Evolutionary conservation across 1,140 invertebrate species (phyloP).

Genomic region (Lerema accius): DNA sequence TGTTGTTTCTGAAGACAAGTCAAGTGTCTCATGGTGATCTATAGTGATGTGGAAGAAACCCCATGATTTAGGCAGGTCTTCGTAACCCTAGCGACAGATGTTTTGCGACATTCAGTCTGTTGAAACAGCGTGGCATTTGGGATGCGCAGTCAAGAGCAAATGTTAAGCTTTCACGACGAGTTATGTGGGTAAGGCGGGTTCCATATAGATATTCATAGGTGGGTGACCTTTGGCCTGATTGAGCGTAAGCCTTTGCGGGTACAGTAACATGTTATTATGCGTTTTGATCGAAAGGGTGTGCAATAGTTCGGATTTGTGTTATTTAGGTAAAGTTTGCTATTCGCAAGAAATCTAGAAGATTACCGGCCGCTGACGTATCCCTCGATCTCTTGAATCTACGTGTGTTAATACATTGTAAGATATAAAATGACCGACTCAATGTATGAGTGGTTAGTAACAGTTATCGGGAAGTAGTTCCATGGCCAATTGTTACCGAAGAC

Average conservation of each 20-base stretch:
- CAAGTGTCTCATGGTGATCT: too few species aligned
- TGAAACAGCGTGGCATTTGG: constrained; percentile 56
- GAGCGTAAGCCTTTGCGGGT: background rate
- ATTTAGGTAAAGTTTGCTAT: too few species aligned
- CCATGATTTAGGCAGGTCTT: background rate
- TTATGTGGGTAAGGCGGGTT: constrained; percentile 22
- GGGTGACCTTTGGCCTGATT: constrained; percentile 1
- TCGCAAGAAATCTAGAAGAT: too few species aligned
- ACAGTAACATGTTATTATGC: background rate
- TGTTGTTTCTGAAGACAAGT: too few species aligned
- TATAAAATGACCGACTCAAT: too few species aligned
- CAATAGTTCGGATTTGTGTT: background rate
- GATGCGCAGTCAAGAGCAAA: constrained; percentile 47
- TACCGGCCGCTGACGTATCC: too few species aligned
- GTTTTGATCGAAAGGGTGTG: background rate
- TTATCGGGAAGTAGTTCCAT: too few species aligned
- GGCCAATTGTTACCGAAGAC: too few species aligned
- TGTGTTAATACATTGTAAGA: too few species aligned
- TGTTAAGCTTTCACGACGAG: constrained; percentile 54
- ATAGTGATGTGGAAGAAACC: too few species aligned
- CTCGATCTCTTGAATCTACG: too few species aligned
- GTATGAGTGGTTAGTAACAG: too few species aligned
- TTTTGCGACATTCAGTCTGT: constrained; percentile 46
- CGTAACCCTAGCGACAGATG: constrained; percentile 30
- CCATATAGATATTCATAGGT: constrained; percentile 5